These are phyloP conservation scores for Huso huso DNA, from an alignment of 2,797 vertebrate species.

Conservation along the genomic window DNA sequence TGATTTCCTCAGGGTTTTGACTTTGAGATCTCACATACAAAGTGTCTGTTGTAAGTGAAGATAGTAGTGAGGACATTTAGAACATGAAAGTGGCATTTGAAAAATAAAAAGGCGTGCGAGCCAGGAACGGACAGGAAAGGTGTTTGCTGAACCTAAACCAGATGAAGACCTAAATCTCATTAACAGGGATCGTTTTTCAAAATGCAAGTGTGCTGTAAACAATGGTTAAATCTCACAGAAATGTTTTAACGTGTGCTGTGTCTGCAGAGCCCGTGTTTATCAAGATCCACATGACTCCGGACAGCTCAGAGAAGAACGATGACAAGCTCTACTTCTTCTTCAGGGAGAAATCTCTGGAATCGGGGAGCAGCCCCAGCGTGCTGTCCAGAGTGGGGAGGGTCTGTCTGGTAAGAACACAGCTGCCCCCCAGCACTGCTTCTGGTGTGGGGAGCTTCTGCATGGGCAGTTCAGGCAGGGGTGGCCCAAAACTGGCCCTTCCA, in stretches of 20 bases:
- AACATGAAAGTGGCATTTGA: too few species aligned
- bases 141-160: neutral
- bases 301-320: constrained; percentile 68
- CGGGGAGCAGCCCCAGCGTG: constrained; percentile 57
- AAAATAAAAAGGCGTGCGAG: too few species aligned
- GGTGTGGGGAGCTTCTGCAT: neutral
- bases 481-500: too few species aligned
- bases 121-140: too few species aligned
- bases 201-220: too few species aligned
- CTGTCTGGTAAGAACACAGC: constrained; percentile 60
- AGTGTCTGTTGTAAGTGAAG: too few species aligned
- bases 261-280: constrained; percentile 67
- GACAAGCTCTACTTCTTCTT: constrained; percentile 78
- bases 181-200: too few species aligned
- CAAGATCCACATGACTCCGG: constrained; percentile 66
- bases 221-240: neutral
- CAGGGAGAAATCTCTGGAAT: constrained; percentile 68
- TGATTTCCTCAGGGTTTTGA: too few species aligned
- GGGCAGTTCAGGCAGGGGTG: too few species aligned
- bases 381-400: constrained; percentile 68
- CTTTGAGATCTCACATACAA: too few species aligned
- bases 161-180: neutral
- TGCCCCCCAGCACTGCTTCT: neutral
- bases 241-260: constrained; percentile 27
- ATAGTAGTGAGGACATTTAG: too few species aligned